Evolutionary conservation across 2,888 invertebrate genomes (phyloP).

Genomic region (Hydropsyche betteni): DNA sequence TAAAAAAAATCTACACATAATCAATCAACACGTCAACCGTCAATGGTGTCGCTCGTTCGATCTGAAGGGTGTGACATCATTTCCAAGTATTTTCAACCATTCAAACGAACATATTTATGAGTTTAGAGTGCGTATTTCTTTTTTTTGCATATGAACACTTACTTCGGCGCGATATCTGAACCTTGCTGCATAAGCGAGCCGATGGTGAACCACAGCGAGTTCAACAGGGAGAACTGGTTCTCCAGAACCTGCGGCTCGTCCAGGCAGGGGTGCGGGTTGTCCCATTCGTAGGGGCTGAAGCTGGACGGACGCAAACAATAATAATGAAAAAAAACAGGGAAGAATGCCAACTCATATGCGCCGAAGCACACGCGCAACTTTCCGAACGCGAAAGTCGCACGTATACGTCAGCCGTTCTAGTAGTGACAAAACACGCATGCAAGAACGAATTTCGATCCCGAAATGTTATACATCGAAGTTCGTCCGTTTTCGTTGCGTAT

Average conservation of each 20-base stretch:
- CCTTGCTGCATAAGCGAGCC: conserved; percentile 93
- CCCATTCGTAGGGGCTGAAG: conserved; percentile 94
- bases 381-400: too few relatives aligned
- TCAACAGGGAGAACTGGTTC: conserved; percentile 90
- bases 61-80: too few relatives aligned
- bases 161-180: conserved; percentile 91
- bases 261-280: conserved; percentile 86
- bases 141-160: conserved; percentile 61
- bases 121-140: too few relatives aligned
- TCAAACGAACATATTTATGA: too few relatives aligned
- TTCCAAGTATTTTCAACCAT: too few relatives aligned
- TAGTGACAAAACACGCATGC: too few relatives aligned
- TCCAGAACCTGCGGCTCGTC: conserved; percentile 86
- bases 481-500: background rate
- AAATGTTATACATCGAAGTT: background rate
- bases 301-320: conserved; percentile 60
- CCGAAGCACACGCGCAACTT: conserved; percentile 4
- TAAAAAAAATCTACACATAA: too few relatives aligned
- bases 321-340: conserved; percentile 8
- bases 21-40: too few relatives aligned
- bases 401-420: too few relatives aligned
- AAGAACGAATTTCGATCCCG: too few relatives aligned
- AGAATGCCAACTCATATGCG: conserved; percentile 24
- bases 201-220: conserved; percentile 95
- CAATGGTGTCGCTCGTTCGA: too few relatives aligned